Conservation (phyloP, 2,888 invertebrate genomes). For the Andrena marginata region DNA sequence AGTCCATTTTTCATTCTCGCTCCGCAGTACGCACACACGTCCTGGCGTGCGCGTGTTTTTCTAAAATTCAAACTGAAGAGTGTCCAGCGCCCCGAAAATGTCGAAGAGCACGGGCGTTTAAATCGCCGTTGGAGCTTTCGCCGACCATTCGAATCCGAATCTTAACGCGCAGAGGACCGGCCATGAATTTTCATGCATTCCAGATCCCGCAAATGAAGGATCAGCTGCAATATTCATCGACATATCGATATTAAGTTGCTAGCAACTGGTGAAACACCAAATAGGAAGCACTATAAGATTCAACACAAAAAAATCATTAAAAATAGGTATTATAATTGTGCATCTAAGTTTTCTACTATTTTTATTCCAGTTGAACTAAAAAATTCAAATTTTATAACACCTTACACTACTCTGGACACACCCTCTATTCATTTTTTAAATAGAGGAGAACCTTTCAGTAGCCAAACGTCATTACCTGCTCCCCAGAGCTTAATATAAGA, state of each 20-base stretch:
- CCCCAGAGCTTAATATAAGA: not conserved
- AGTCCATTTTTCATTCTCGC: constrained; percentile 82
- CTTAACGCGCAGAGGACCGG: constrained; percentile 34
- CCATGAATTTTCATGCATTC: constrained; percentile 9
- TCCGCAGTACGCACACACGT: constrained; percentile 69
- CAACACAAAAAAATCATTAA: not conserved
- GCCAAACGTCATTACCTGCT: not conserved
- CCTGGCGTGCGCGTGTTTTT: constrained; percentile 71
- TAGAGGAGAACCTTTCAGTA: not conserved
- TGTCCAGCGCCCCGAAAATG: constrained; percentile 71
- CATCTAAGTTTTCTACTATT: not conserved
- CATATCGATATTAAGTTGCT: constrained; percentile 4
- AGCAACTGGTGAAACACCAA: constrained; percentile 13
- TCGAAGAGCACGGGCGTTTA: constrained; percentile 63
- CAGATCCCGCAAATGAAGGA: not conserved
- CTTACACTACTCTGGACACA: not conserved
- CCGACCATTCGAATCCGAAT: constrained; percentile 35
- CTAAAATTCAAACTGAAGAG: constrained; percentile 71
- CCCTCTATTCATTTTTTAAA: not conserved
- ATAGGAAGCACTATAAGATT: not conserved
- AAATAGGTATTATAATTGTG: not conserved
- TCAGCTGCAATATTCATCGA: not conserved
- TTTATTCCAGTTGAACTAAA: not conserved
- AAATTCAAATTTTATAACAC: not conserved
- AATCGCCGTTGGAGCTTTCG: constrained; percentile 57